Evolutionary conservation across 2,113 vertebrate species (phyloP).

Genomic region (Eublepharis macularius): DNA sequence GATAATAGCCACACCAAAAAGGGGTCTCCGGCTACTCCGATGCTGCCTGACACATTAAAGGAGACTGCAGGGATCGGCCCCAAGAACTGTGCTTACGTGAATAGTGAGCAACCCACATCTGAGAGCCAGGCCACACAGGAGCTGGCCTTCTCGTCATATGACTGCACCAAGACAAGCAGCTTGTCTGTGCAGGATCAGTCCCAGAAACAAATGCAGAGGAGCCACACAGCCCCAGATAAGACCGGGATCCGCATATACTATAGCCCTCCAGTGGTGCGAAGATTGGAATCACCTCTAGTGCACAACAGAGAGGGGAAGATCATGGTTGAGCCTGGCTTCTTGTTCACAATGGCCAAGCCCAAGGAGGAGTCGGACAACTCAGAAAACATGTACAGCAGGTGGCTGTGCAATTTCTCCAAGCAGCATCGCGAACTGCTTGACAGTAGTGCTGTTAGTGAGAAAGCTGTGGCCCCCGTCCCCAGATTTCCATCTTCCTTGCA

Average conservation of each 20-base stretch:
- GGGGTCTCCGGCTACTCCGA: slow-evolving; percentile 42
- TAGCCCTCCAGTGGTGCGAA: slow-evolving; percentile 89
- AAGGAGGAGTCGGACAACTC: slow-evolving; percentile 74
- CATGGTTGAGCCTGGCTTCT: slow-evolving; percentile 80
- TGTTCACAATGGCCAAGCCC: slow-evolving; percentile 84
- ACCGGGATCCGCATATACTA: slow-evolving; percentile 97
- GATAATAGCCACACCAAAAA: slow-evolving; percentile 71
- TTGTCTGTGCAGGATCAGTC: slow-evolving; percentile 72
- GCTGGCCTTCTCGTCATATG: slow-evolving; percentile 81
- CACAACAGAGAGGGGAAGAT: slow-evolving; percentile 81
- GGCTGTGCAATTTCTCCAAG: slow-evolving; percentile 92
- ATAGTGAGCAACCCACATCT: slow-evolving; percentile 57
- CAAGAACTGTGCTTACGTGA: slow-evolving; percentile 78
- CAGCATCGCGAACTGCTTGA: slow-evolving; percentile 90
- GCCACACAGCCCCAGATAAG: slow-evolving; percentile 93
- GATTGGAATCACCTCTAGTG: slow-evolving; percentile 74
- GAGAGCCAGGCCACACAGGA: slow-evolving; percentile 82
- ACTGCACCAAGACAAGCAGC: slow-evolving; percentile 76
- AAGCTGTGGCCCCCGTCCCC: slow-evolving; percentile 67
- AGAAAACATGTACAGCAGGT: slow-evolving; percentile 83
- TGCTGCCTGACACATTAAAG: slow-evolving; percentile 64
- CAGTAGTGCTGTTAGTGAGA: slow-evolving; percentile 47
- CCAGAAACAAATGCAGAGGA: slow-evolving; percentile 87
- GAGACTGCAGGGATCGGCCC: slow-evolving; percentile 74
- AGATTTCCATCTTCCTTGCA: slow-evolving; percentile 78